Base-by-base conservation (phyloP, 1,140 invertebrate genomes). In the Globodera ellingtonae region DNA sequence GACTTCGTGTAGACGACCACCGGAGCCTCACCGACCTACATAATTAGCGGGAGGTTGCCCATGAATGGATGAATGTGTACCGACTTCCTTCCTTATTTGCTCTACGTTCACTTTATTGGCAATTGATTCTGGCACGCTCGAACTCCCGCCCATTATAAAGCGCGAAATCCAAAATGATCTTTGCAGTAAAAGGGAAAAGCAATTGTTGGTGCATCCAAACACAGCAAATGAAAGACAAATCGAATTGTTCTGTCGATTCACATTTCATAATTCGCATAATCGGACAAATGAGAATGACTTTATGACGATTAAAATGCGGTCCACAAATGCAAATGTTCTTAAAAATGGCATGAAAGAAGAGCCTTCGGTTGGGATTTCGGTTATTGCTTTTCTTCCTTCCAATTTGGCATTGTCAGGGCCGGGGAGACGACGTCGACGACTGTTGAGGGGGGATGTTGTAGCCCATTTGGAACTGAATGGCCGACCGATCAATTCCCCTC, bases 1-100 rank as follows among this genome's bases (percentile, higher is more conserved):
- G 82, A 69, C 72, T 85, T 86, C 15, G 84, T 56, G 65, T 86
- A 85, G 44, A 85, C 69, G 9, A 85, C 84, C 13, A 85, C 83
- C 2, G 83, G 84, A 72, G 69, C 73, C 48, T 79, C 70, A 6
- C 47, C 83, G n/a, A 85, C 66, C 84, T 85, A 59, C 65, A 84
- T 13, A 24, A 80, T 21, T 9, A 82, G 35, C 24, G n/a, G 1
- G n/a, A 65, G 13, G 59, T 15, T 65, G 1, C 21, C 13, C 3
- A 15, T 65, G 13, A 65, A 3, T 65, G 13, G 7, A 9, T 74
- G 21, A 79, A 78, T 46, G 65, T 24, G 6, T 10, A 79, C 78
- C 50, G 6, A 79, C 78, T 50, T 79, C 79, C 35, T 80, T 65
- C 52, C 44, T 65, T 35, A 80, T 81, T 52, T 78, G 46, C 46